Conservation (phyloP, 2,113 vertebrate genomes). For the Reinhardtius hippoglossoides region DNA sequence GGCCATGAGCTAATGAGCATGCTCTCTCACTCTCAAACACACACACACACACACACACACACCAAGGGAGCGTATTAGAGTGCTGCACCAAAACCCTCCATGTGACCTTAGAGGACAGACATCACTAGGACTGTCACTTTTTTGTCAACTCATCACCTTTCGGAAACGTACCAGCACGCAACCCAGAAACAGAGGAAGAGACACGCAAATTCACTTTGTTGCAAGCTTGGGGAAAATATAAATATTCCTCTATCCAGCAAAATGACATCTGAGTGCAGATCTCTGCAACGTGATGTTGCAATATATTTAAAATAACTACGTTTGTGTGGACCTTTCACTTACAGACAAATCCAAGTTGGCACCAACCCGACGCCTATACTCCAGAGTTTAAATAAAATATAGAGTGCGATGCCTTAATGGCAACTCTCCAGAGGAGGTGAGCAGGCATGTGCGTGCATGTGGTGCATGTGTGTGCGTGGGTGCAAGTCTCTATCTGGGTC, state of each 20-base stretch:
- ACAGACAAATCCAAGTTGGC: constrained; percentile 47
- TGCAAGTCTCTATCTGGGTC: constrained; percentile 65
- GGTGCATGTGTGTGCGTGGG: constrained; percentile 20
- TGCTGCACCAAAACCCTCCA: constrained; percentile 45
- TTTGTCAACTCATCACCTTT: constrained; percentile 63
- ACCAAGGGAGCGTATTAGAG: constrained; percentile 16
- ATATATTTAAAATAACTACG: too few relatives aligned
- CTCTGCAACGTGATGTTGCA: too few relatives aligned
- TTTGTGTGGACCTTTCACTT: constrained; percentile 18
- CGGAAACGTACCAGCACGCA: constrained; percentile 25
- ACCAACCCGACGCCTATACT: constrained; percentile 39
- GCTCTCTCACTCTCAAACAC: constrained; percentile 6
- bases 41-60: constrained; percentile 4
- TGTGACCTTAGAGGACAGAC: constrained; percentile 57
- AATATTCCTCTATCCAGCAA: not conserved
- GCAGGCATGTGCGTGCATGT: not conserved
- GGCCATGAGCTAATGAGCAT: constrained; percentile 58
- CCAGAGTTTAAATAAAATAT: constrained; percentile 69
- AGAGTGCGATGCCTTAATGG: constrained; percentile 58
- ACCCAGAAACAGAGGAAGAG: not conserved
- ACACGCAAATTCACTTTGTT: not conserved
- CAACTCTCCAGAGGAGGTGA: constrained; percentile 47
- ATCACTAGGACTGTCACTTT: constrained; percentile 55
- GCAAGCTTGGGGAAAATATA: constrained; percentile 1
- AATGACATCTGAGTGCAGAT: not conserved